phyloP scores from a whole-genome alignment of 2,888 invertebrate species.

The Podabrus alpinus region DNA sequence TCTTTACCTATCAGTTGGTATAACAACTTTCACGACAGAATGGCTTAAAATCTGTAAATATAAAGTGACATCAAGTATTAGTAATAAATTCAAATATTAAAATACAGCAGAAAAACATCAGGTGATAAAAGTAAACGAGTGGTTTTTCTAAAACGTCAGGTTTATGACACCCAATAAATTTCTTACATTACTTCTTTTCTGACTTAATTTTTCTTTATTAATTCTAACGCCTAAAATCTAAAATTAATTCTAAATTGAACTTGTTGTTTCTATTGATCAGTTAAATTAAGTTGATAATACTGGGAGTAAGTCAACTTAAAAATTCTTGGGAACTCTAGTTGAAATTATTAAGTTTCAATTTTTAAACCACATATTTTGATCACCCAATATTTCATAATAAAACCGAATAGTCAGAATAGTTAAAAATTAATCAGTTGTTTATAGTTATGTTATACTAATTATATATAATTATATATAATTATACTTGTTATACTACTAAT shows the following conservation, averaged over 20 bases:
- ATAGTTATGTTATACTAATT: too few relatives aligned
- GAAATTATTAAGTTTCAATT: not conserved
- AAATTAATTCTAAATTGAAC: too few relatives aligned
- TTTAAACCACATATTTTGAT: not conserved
- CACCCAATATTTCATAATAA: not conserved
- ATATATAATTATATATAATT: too few relatives aligned
- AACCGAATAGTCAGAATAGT: not conserved
- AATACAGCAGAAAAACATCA: not conserved
- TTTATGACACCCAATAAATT: not conserved
- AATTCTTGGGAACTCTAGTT: not conserved
- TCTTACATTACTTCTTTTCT: not conserved
- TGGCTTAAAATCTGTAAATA: conserved; percentile 77
- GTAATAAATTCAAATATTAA: not conserved
- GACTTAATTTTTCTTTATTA: too few relatives aligned
- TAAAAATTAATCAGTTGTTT: not conserved
- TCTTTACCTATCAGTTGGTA: conserved; percentile 92
- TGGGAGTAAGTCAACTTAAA: not conserved
- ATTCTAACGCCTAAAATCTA: too few relatives aligned
- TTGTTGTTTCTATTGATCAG: too few relatives aligned
- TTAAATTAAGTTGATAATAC: not conserved
- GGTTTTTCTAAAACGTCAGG: too few relatives aligned
- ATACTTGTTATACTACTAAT: too few relatives aligned
- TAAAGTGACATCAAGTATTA: not conserved
- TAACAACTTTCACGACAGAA: conserved; percentile 95
- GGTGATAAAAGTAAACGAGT: not conserved